phyloP scores from a whole-genome alignment of 2,113 vertebrate species.

The Rhegmatorhina hoffmannsi region DNA sequence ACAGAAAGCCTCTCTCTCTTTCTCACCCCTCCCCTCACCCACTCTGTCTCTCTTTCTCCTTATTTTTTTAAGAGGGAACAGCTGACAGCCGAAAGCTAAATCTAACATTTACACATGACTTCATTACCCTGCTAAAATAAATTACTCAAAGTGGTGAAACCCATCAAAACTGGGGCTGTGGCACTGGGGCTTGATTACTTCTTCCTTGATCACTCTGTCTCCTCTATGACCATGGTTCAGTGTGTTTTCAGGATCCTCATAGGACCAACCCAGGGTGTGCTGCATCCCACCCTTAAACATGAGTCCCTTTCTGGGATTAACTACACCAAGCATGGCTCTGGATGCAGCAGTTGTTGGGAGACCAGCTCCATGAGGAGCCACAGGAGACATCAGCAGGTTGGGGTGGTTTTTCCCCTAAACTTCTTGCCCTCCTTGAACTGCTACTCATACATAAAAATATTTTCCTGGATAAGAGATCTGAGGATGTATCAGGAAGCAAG shows the following conservation, averaged over 20 bases:
- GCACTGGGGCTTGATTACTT: background rate
- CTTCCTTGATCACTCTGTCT: background rate
- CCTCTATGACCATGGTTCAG: background rate
- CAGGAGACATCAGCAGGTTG: background rate
- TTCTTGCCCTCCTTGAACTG: background rate
- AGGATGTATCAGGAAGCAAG: background rate
- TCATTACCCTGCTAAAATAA: slow-evolving; percentile 51
- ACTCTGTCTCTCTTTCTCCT: background rate
- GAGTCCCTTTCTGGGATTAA: rapidly evolving
- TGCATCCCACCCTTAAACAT: background rate
- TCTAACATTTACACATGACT: slow-evolving; percentile 54
- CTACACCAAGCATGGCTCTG: background rate
- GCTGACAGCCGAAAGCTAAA: slow-evolving; percentile 59
- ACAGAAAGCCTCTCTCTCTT: slow-evolving; percentile 37
- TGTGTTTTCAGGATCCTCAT: background rate
- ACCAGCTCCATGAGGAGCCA: background rate
- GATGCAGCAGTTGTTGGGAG: background rate
- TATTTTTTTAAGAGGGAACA: slow-evolving; percentile 35
- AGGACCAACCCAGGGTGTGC: background rate
- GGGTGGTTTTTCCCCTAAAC: background rate
- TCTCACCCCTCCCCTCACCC: slow-evolving; percentile 3
- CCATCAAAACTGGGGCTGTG: background rate
- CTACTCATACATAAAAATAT: background rate
- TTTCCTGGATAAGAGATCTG: background rate
- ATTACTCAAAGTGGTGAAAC: background rate